Base-by-base conservation (phyloP, 2,113 vertebrate species). In the Thamnaconus septentrionalis region DNA sequence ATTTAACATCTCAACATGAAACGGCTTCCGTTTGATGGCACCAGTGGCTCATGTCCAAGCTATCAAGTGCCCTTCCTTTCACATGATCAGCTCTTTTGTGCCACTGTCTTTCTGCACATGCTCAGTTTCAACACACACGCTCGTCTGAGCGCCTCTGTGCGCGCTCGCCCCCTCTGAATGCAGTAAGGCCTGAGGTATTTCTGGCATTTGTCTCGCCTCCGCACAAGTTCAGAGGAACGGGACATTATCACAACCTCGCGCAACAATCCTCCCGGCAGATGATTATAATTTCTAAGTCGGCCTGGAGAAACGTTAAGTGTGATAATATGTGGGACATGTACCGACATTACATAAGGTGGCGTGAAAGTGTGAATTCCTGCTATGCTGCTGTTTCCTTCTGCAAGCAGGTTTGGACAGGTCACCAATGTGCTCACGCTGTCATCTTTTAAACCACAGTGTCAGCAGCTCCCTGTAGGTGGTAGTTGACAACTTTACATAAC, bases 201-300 rank as follows among this genome's bases (percentile, higher is more conserved):
- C 80, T 90, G 92, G 94, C 90, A 93, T 93, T 89, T 71, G 61
- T 82, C 88, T 78, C 57, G 84, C 91, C 90, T 89, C 85, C 90
- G 83, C 86, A 75, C 78, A 81, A 89, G 76, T 79, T 31, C 91
- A 40, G 91, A 85, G 88, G 55, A 56, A 39, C 56, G 52, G 48
- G 53, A 54, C 52, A 1, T 81, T 68, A 79, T 82, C 76, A 80
- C 64, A 85, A 65, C 63, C 68, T 66, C 66, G 18, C 1, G 18
- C 42, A 53, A 64, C 39, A 53, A 31, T 31, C 18, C 18, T 31
- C 18, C 18, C 18, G 18, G 18, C 18, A 31, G 18, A 31, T 31
- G 18, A 31, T 31, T 31, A 31, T 31, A 31, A 31, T 31, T 31
- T 31, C 18, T 31, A 31, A 31, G 18, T 31, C 18, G 18, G 18